These are phyloP conservation scores for Folsomia candida DNA, from an alignment of 2,888 invertebrate species.

Conservation along the genomic window DNA sequence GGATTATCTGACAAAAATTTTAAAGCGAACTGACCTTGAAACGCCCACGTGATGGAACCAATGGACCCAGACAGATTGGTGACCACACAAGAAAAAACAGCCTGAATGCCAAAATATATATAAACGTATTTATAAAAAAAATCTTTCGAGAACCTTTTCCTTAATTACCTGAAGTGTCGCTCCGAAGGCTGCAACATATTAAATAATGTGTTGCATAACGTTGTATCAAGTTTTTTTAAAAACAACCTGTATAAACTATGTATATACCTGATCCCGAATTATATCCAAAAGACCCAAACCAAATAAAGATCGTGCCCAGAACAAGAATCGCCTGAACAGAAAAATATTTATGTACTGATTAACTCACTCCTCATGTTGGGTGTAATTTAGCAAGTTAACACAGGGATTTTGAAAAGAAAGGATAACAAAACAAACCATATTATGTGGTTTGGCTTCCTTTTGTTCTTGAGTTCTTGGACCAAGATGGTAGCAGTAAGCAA, in stretches of 20 bases:
- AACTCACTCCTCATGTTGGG: too few relatives aligned
- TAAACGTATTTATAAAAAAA: too few relatives aligned
- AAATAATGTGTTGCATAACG: neutral
- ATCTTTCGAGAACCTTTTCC: too few relatives aligned
- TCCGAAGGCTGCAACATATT: neutral
- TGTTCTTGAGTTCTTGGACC: constrained; percentile 14
- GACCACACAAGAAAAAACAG: constrained; percentile 8
- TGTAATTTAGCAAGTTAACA: too few relatives aligned
- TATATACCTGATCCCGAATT: constrained; percentile 23
- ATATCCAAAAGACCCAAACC: constrained; percentile 29
- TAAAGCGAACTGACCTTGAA: too few relatives aligned
- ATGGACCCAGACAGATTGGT: constrained; percentile 22
- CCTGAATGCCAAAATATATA: too few relatives aligned
- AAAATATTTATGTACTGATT: too few relatives aligned
- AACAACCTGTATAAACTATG: neutral
- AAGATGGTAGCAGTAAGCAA: constrained; percentile 17
- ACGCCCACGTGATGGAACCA: constrained; percentile 24
- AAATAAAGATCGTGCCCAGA: constrained; percentile 19
- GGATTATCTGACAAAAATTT: too few relatives aligned
- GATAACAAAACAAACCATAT: constrained; percentile 12
- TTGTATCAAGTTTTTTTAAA: neutral
- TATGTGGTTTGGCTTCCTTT: constrained; percentile 16
- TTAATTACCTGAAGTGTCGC: too few relatives aligned
- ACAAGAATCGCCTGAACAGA: too few relatives aligned
- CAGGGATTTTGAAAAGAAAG: too few relatives aligned